These are phyloP conservation scores for Melanotaenia pygmaea DNA, from an alignment of 2,797 vertebrate species.

Conservation along the genomic window DNA sequence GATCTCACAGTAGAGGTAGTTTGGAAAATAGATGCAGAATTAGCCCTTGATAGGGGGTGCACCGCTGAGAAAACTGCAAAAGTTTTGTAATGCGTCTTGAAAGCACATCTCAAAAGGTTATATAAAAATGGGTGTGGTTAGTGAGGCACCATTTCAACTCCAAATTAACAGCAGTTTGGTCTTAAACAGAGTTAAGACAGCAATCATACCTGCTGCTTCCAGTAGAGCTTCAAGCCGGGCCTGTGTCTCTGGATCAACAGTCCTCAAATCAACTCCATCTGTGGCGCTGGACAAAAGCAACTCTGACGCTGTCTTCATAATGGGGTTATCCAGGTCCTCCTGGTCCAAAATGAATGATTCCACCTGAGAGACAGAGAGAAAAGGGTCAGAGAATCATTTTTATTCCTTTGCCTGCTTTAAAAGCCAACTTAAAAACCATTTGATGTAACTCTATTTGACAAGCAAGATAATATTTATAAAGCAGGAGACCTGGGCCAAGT, in stretches of 20 bases:
- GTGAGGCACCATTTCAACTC: constrained; percentile 15
- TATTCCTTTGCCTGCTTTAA: neutral
- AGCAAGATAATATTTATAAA: neutral
- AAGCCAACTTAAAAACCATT: constrained; percentile 2
- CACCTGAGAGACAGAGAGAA: constrained; percentile 81
- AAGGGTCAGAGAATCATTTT: neutral
- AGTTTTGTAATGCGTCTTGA: constrained; percentile 10
- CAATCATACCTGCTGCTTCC: constrained; percentile 94
- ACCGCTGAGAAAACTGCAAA: constrained; percentile 16
- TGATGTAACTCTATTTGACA: neutral
- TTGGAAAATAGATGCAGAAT: too few relatives aligned
- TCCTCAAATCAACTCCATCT: constrained; percentile 95
- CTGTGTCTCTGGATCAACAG: constrained; percentile 98
- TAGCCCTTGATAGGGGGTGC: neutral
- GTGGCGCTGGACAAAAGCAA: constrained; percentile 95
- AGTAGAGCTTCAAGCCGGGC: constrained; percentile 96
- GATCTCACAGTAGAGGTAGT: too few relatives aligned
- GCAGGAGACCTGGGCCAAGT: neutral
- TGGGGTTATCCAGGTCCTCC: constrained; percentile 99
- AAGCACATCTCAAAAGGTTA: constrained; percentile 20
- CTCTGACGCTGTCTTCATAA: constrained; percentile 98
- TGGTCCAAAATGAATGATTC: constrained; percentile 99
- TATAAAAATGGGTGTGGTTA: constrained; percentile 22
- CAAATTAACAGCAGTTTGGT: constrained; percentile 37
- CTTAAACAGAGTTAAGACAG: constrained; percentile 14